Percentiles rank a stretch among this genome's conserved stretches.
These are phyloP conservation scores for Pseudomyrmex gracilis DNA, from an alignment of 1,140 invertebrate species.

Conservation along the genomic window DNA sequence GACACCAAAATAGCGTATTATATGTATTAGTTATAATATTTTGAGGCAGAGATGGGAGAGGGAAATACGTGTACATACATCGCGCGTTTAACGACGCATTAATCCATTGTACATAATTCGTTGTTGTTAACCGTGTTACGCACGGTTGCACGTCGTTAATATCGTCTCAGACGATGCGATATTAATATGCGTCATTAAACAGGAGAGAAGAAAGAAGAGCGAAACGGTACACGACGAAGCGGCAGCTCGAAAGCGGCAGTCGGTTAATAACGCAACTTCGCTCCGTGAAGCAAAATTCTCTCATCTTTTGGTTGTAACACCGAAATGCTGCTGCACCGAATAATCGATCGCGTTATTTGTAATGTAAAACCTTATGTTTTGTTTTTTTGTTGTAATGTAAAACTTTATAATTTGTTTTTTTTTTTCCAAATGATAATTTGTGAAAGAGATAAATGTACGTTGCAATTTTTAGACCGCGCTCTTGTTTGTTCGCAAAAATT, in stretches of 20 bases:
- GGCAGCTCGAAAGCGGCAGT: background rate
- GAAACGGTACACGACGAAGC: background rate
- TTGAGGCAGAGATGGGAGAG: background rate
- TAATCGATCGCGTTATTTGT: background rate
- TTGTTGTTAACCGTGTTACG: background rate
- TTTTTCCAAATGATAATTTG: background rate
- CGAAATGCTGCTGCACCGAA: background rate
- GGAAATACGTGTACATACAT: background rate
- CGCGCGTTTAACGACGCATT: background rate
- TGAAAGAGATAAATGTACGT: background rate
- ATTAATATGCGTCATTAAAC: slow-evolving; percentile 23
- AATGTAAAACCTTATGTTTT: background rate
- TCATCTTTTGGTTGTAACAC: no score
- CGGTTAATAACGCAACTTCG: background rate
- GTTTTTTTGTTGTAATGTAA: background rate
- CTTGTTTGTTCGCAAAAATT: background rate
- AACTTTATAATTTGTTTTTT: background rate
- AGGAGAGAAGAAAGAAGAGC: background rate
- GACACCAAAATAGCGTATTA: background rate
- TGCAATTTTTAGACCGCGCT: background rate
- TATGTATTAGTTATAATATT: slow-evolving; percentile 26
- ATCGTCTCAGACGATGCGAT: slow-evolving; percentile 7
- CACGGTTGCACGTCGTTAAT: background rate
- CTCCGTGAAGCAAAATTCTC: background rate
- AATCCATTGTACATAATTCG: slow-evolving; percentile 3